phyloP scores from a whole-genome alignment of 1,140 invertebrate species.

The Parasteatoda tepidariorum region DNA sequence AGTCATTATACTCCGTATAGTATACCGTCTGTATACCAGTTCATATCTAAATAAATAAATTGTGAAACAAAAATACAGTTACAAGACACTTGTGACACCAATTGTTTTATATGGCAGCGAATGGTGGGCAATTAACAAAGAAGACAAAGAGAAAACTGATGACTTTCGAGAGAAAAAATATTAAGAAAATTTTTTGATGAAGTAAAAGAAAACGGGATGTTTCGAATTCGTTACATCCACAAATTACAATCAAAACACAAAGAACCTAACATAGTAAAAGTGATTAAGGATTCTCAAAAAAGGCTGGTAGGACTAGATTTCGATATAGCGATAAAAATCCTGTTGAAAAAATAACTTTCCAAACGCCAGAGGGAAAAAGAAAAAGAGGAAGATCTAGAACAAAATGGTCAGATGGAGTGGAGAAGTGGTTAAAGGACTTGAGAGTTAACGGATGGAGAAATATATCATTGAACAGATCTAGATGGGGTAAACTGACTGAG shows the following conservation, averaged over 20 bases:
- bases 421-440: background rate
- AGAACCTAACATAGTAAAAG: background rate
- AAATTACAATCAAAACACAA: slow-evolving; percentile 2
- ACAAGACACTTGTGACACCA: too few species aligned
- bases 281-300: background rate
- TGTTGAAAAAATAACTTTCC: background rate
- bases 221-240: background rate
- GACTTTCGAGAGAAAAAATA: background rate
- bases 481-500: background rate
- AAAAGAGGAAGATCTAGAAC: background rate
- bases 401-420: background rate
- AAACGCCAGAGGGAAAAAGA: background rate
- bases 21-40: too few species aligned
- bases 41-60: too few species aligned
- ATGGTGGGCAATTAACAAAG: too few species aligned
- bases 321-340: background rate
- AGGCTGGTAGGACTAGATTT: background rate
- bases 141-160: too few species aligned
- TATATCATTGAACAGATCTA: background rate
- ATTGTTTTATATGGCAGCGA: too few species aligned
- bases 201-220: background rate
- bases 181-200: background rate
- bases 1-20: too few species aligned
- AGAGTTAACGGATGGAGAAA: background rate
- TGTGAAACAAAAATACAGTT: too few species aligned